Evolutionary conservation across 2,113 vertebrate genomes (phyloP).

Genomic region (Scalopus aquaticus): DNA sequence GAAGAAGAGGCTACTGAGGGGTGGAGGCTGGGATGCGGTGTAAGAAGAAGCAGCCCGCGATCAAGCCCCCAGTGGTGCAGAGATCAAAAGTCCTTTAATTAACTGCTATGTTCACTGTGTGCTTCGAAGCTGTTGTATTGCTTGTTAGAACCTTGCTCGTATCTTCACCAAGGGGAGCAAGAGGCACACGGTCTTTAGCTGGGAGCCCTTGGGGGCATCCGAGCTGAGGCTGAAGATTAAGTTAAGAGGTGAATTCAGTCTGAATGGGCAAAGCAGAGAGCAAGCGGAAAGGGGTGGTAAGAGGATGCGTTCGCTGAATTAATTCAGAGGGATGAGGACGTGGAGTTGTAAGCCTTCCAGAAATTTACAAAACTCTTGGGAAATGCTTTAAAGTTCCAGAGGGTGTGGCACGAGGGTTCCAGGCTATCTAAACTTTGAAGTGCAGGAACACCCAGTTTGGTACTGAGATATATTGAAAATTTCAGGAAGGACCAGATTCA

Average conservation of each 20-base stretch:
- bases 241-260: background rate
- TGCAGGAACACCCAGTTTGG: background rate
- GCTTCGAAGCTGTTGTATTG: background rate
- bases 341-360: background rate
- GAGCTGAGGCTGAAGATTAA: background rate
- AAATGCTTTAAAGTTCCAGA: background rate
- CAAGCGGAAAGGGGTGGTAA: fast-evolving
- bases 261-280: background rate
- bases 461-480: background rate
- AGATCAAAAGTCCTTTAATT: background rate
- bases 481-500: background rate
- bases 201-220: background rate
- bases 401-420: background rate
- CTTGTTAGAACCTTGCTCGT: background rate
- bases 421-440: background rate
- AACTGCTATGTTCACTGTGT: fast-evolving
- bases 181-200: background rate
- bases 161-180: background rate
- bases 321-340: background rate
- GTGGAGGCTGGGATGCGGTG: too few relatives aligned
- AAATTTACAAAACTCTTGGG: background rate
- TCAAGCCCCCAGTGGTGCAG: background rate
- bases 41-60: background rate
- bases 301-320: background rate
- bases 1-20: background rate